phyloP scores from a whole-genome alignment of 1,140 invertebrate genomes.

The Centruroides sculpturatus region DNA sequence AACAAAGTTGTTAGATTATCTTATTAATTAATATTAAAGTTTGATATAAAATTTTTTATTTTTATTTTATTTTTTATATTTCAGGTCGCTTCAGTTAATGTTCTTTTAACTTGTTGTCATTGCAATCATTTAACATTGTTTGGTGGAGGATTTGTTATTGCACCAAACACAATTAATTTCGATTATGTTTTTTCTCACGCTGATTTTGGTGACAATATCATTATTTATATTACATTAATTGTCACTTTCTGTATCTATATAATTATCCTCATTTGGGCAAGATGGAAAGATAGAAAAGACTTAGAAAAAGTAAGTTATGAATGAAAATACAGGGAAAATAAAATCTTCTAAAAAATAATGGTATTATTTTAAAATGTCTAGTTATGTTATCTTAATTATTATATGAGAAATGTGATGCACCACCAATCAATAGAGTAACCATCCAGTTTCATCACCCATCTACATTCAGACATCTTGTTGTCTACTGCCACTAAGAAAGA shows the following conservation, averaged over 20 bases:
- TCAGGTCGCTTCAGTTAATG: conserved; percentile 2
- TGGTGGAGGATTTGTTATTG: conserved; percentile 27
- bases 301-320: conserved; percentile 1
- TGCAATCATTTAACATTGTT: conserved; percentile 30
- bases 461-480: too few relatives aligned
- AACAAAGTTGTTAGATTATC: too few relatives aligned
- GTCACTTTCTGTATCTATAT: conserved; percentile 2
- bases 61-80: neutral
- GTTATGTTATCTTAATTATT: too few relatives aligned
- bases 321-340: neutral
- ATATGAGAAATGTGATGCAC: too few relatives aligned
- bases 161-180: conserved; percentile 32
- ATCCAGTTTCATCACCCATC: too few relatives aligned
- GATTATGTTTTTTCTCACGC: conserved; percentile 28
- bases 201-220: conserved; percentile 6
- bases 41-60: too few relatives aligned
- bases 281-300: conserved; percentile 13
- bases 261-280: conserved; percentile 2
- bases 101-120: conserved; percentile 4
- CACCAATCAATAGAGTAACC: too few relatives aligned
- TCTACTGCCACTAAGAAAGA: too few relatives aligned
- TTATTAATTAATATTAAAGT: too few relatives aligned
- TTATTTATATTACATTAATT: conserved; percentile 9
- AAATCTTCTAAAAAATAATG: neutral
- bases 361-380: neutral